These are phyloP conservation scores for Mamestra brassicae DNA, from an alignment of 2,888 invertebrate genomes.

Conservation along the genomic window DNA sequence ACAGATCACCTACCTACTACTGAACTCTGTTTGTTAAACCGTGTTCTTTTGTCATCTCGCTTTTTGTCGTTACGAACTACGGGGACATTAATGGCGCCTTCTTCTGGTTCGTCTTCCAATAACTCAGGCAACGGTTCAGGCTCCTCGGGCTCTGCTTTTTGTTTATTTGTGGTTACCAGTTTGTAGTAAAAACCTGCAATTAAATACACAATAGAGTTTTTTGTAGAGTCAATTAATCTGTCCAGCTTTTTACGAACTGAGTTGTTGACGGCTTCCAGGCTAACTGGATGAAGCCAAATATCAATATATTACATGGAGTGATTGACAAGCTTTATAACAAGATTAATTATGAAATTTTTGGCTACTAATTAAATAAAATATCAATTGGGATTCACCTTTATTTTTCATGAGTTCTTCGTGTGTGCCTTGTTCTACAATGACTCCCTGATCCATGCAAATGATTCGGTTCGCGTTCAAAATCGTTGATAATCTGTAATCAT, in stretches of 20 bases:
- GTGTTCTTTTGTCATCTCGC: slow-evolving; percentile 74
- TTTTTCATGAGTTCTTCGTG: slow-evolving; percentile 93
- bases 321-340: no score
- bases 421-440: slow-evolving; percentile 94
- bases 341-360: no score
- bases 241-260: no score
- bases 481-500: slow-evolving; percentile 91
- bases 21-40: slow-evolving; percentile 79
- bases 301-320: no score
- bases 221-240: no score
- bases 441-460: slow-evolving; percentile 93
- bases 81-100: slow-evolving; percentile 21
- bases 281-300: no score
- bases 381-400: slow-evolving; percentile 84
- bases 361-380: no score
- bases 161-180: slow-evolving; percentile 92
- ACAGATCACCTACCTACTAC: slow-evolving; percentile 62
- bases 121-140: slow-evolving; percentile 80
- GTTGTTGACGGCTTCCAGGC: no score
- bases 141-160: slow-evolving; percentile 80
- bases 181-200: slow-evolving; percentile 86
- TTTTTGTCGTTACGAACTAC: slow-evolving; percentile 67
- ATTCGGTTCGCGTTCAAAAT: slow-evolving; percentile 93
- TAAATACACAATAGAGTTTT: neutral
- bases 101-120: slow-evolving; percentile 73